A percentile compares a stretch with the other conserved stretches of the same genome.
Conservation (phyloP, 2,797 vertebrate species). For the Mormyrops boulengeri region DNA sequence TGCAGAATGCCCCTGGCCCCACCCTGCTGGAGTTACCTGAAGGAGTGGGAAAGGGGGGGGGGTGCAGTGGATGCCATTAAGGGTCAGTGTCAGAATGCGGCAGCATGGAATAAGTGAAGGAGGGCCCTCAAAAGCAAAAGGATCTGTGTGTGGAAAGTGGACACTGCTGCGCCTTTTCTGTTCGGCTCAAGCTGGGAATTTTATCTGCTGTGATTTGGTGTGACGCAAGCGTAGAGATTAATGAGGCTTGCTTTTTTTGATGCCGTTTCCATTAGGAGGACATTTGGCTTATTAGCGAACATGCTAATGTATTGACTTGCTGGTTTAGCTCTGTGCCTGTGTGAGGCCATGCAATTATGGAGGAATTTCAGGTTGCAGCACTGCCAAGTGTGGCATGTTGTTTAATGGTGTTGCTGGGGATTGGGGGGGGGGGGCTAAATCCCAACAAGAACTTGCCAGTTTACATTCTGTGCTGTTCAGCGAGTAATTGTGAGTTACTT, state of each 20-base stretch:
- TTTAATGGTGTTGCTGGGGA: neutral
- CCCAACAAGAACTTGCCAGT: neutral
- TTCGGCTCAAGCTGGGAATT: constrained; percentile 25
- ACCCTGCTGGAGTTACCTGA: neutral
- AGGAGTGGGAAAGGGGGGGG: neutral
- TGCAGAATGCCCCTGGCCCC: neutral
- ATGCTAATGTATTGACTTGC: neutral
- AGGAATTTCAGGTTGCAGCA: neutral
- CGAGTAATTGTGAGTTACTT: neutral
- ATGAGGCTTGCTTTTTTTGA: constrained; percentile 1
- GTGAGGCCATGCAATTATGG: neutral
- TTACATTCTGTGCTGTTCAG: neutral
- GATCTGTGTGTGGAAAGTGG: constrained; percentile 40
- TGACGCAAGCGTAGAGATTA: constrained; percentile 23
- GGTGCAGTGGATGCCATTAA: neutral
- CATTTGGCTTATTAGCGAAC: neutral
- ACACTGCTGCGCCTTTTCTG: constrained; percentile 28
- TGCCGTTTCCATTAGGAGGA: neutral
- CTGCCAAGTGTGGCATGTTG: neutral
- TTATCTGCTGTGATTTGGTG: constrained; percentile 26
- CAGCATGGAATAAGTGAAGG: constrained; percentile 36
- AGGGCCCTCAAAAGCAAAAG: constrained; percentile 29
- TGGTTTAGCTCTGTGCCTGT: neutral
- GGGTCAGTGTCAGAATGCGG: constrained; percentile 27
- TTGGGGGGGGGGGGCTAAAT: neutral